Evolutionary conservation across 2,113 vertebrate species (phyloP), one percentile per base, ranked within the genome.

Genomic region (Promerops cafer): DNA sequence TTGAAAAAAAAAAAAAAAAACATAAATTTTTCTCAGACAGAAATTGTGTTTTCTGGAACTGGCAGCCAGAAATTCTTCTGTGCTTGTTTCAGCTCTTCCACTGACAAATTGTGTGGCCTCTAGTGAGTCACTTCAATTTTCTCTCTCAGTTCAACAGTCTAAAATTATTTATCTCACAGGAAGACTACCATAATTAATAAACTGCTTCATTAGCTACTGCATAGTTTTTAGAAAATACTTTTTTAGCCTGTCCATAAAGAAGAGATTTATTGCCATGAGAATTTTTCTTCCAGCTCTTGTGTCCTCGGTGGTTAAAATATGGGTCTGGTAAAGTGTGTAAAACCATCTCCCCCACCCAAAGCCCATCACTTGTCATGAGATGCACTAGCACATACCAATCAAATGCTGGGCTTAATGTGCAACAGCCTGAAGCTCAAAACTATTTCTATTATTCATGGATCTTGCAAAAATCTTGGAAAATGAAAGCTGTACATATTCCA

Each of bases 401-500:
- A 31, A 97, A 94, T 7, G 2, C 13, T 12, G 33, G 76, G 66
- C 57, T 90, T 88, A 57, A 66, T 5, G 20, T 81, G 76, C 59
- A 79, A 40, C 6, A 13, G 22, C 30, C 60, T 45, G 37, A 96
- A 96, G 87, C 87, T 49, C 69, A 92, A 89, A 97, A 86, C 74
- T 95, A 91, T 79, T 96, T 95, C 65, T 78, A 26, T 94, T 96
- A 95, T 92, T 91, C 6, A 17, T 49, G 33, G 64, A 76, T 77
- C 59, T 93, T 91, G 78, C 81, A 93, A 93, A 97, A 97, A 94
- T 80, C 84, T 96, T 95, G 89, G 89, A 97, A 97, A 97, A 93
- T 65, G 33, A 92, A 97, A 96, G 90, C 87, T 81, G 88, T 68
- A 86, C 24, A 71, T 80, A 95, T 84, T 97, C 94, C 89, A 96